Evolutionary conservation across 2,113 vertebrate species (phyloP).

Genomic region (Apteryx owenii): DNA sequence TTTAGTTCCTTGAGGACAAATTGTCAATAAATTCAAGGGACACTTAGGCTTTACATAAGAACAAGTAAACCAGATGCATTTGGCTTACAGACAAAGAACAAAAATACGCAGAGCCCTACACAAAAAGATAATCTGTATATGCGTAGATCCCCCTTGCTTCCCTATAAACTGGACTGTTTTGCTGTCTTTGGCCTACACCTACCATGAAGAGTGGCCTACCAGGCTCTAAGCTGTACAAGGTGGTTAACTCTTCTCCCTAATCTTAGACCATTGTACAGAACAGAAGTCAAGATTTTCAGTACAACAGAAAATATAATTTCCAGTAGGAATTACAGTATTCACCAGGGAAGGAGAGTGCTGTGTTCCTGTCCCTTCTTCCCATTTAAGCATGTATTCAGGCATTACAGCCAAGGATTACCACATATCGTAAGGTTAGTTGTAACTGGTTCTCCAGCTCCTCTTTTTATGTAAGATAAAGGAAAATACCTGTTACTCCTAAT

Average conservation of each 20-base stretch:
- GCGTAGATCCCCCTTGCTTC: accelerated
- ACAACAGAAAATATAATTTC: not conserved
- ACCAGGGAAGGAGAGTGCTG: not conserved
- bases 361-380: not conserved
- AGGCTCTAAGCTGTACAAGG: accelerated
- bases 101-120: not conserved
- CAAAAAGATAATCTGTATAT: not conserved
- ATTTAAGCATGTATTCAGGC: not conserved
- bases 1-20: not conserved
- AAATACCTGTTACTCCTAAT: not conserved
- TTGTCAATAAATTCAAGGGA: not conserved
- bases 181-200: not conserved
- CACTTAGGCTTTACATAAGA: not conserved
- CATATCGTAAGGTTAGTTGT: not conserved
- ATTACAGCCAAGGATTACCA: not conserved
- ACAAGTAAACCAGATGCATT: not conserved
- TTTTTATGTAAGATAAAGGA: not conserved
- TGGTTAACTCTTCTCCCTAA: not conserved
- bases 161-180: not conserved
- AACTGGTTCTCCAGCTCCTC: not conserved
- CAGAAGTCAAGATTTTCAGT: not conserved
- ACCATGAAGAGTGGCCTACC: not conserved
- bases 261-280: not conserved
- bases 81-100: not conserved
- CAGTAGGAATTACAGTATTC: not conserved